Conservation (phyloP, 2,888 invertebrate species). For the Drosophila pegasa region DNA sequence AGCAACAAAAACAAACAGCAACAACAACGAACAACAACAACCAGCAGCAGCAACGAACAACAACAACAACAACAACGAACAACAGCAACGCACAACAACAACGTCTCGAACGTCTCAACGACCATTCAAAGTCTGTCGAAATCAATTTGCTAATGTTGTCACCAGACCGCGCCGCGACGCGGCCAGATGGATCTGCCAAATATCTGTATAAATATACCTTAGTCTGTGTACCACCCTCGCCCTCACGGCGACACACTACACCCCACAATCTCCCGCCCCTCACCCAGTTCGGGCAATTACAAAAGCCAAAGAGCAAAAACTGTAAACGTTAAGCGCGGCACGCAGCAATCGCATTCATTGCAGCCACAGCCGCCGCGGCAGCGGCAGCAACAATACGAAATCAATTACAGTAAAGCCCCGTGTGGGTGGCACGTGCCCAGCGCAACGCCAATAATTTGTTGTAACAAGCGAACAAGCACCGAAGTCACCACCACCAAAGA, state of each 20-base stretch:
- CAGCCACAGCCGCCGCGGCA: conserved; percentile 26
- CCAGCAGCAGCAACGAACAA: too few relatives aligned
- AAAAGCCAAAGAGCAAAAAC: conserved; percentile 66
- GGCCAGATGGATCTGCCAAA: conserved; percentile 15
- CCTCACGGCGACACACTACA: too few relatives aligned
- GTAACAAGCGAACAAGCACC: conserved; percentile 70
- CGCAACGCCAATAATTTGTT: conserved; percentile 76
- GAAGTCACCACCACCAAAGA: conserved; percentile 66
- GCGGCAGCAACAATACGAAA: conserved; percentile 61
- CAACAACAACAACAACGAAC: too few relatives aligned
- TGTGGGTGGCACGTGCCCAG: conserved; percentile 65
- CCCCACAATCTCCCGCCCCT: too few relatives aligned
- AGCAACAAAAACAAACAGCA: too few relatives aligned
- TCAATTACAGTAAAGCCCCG: conserved; percentile 70
- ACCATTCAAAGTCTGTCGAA: conserved; percentile 45
- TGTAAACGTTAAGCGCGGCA: conserved; percentile 58
- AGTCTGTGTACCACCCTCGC: conserved; percentile 1
- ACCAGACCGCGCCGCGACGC: conserved; percentile 33
- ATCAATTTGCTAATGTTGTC: conserved; percentile 73
- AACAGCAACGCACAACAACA: too few relatives aligned
- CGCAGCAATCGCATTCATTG: conserved; percentile 79
- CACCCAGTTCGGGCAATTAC: too few relatives aligned
- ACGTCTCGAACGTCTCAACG: too few relatives aligned
- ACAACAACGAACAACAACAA: too few relatives aligned
- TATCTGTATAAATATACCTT: conserved; percentile 3